Evolutionary conservation across 2,113 vertebrate species (phyloP).

Genomic region (Xyliphius kryptos): DNA sequence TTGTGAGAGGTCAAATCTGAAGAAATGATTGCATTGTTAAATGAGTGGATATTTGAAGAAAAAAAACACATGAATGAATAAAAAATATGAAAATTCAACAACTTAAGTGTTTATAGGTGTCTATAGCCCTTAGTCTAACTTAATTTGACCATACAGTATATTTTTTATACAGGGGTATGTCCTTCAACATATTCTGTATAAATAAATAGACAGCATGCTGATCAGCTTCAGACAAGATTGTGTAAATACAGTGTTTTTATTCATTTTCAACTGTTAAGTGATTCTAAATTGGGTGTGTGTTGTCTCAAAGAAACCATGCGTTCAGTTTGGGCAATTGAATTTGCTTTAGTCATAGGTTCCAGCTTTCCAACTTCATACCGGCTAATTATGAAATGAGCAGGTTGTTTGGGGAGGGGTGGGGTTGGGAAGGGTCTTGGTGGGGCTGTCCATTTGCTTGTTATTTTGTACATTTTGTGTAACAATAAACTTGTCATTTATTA

Average conservation of each 20-base stretch:
- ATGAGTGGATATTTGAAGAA: slow-evolving; percentile 43
- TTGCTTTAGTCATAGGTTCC: slow-evolving; percentile 66
- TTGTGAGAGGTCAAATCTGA: slow-evolving; percentile 43
- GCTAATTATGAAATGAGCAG: slow-evolving; percentile 55
- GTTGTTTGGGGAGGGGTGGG: slow-evolving; percentile 22
- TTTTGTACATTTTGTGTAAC: slow-evolving; percentile 86
- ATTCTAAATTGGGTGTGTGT: slow-evolving; percentile 69
- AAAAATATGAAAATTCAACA: slow-evolving; percentile 45
- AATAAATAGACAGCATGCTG: slow-evolving; percentile 75
- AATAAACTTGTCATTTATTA: slow-evolving; percentile 81
- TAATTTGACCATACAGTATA: slow-evolving; percentile 69
- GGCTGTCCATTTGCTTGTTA: slow-evolving; percentile 78
- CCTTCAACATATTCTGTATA: slow-evolving; percentile 66
- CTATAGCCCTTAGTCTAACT: slow-evolving; percentile 67
- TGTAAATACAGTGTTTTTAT: slow-evolving; percentile 81
- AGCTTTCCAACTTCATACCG: slow-evolving; percentile 66
- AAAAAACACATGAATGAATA: slow-evolving; percentile 17
- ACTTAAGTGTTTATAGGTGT: slow-evolving; percentile 65
- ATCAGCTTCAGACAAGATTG: slow-evolving; percentile 66
- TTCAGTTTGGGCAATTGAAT: slow-evolving; percentile 69
- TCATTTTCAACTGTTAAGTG: slow-evolving; percentile 76
- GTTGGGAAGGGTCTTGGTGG: slow-evolving; percentile 18
- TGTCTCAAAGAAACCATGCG: slow-evolving; percentile 68
- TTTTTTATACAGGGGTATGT: slow-evolving; percentile 72
- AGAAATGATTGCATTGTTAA: slow-evolving; percentile 34